Percentiles rank a stretch among this genome's conserved stretches.
Conservation (phyloP, 2,888 invertebrate species). For the Tetramorium bicarinatum region DNA sequence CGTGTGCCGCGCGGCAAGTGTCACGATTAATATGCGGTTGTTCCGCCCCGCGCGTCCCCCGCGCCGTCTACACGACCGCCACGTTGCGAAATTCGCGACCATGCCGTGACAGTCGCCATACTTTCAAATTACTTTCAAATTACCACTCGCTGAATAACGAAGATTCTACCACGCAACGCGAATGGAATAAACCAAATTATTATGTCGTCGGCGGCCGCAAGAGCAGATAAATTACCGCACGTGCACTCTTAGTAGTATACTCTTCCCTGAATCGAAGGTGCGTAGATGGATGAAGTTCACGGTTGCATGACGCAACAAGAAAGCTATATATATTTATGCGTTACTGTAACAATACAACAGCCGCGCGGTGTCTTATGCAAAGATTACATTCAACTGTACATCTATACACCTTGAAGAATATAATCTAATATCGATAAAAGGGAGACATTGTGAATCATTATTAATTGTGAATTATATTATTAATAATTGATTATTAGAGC, state of each 20-base stretch:
- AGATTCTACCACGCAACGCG: conserved; percentile 42
- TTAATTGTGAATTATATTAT: background rate
- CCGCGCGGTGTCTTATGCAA: background rate
- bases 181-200: conserved; percentile 54
- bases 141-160: conserved; percentile 58
- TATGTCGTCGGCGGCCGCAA: conserved; percentile 45
- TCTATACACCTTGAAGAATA: background rate
- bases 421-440: conserved; percentile 2
- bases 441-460: background rate
- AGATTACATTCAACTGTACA: background rate
- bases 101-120: conserved; percentile 63
- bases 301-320: conserved; percentile 13
- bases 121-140: conserved; percentile 71
- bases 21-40: conserved; percentile 73
- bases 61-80: conserved; percentile 23
- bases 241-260: background rate
- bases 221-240: conserved; percentile 17
- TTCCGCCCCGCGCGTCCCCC: conserved; percentile 41
- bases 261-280: background rate
- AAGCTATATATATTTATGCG: background rate
- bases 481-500: background rate
- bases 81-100: conserved; percentile 42
- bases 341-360: conserved; percentile 1
- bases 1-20: conserved; percentile 63
- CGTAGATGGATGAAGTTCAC: background rate